Base-by-base conservation (phyloP, 2,797 vertebrate species). In the Lerista edwardsae region DNA sequence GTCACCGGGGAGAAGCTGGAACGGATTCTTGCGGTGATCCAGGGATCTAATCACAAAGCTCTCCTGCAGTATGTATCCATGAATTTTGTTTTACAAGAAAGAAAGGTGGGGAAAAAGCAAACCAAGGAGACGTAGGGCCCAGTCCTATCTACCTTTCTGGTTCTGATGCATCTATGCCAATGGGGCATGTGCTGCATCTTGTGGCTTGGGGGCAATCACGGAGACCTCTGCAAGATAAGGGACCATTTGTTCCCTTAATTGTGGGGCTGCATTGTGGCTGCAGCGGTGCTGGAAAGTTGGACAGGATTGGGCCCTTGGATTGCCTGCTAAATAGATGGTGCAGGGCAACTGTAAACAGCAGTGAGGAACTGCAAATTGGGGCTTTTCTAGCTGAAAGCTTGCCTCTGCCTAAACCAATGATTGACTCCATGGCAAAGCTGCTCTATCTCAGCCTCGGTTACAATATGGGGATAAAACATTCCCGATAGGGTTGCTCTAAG, bases 31-130 rank as follows among this genome's bases (percentile, higher is more conserved):
- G 96, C 98, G 2, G 93, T 98, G 94, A 97, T 99, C 93, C 97
- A 99, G 91, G 98, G 98, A 93, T 96, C 95, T 88, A 97, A 99
- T 93, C 98, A 98, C 87, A 99, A 98, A 93, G 96, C 98, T 2
- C 89, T 99, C 92, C 95, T 98, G 91, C 95, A 44, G 98, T 99
- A 96, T 0, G 97, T 94, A 75, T 75, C 85, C 47, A 17, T 51
- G 47, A 51, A 2, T 51, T 51, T 51, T 51, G 47, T 51, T 51
- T 51, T 51, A 9, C 2, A 51, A 51, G 47, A 51, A 51, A 44
- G 41, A 44, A 51, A 51, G n/a, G n/a, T 51, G 14, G 14, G 9
- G 14, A 5, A 9, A 51, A 51, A 9, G 12, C 7, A 9, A 51
- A 10, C 12, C 7, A 51, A 51, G 12, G n/a, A n/a, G n/a, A n/a